phyloP scores from a whole-genome alignment of 2,113 vertebrate species.

The Boulengeromyrus knoepffleri region DNA sequence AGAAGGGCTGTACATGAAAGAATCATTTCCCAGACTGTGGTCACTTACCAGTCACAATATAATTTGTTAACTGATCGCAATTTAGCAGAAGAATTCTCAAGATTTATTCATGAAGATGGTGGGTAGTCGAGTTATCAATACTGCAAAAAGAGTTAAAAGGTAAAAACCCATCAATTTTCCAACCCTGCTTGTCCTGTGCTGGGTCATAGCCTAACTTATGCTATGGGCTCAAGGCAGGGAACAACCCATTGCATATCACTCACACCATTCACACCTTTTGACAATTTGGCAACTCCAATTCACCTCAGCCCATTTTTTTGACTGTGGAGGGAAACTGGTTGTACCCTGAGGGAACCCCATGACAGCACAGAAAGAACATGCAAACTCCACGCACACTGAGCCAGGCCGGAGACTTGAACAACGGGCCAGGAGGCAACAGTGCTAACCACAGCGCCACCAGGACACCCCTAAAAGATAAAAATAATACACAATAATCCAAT shows the following conservation, averaged over 20 bases:
- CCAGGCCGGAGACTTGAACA: background rate
- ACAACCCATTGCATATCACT: background rate
- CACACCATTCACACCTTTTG: background rate
- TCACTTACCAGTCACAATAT: background rate
- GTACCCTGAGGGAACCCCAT: background rate
- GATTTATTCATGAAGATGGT: background rate
- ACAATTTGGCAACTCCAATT: background rate
- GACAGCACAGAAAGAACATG: background rate
- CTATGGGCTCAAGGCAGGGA: background rate
- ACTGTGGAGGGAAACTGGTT: background rate
- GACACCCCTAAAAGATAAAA: background rate
- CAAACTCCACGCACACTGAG: background rate
- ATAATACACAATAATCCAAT: background rate
- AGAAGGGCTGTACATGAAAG: background rate
- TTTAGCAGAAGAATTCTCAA: background rate
- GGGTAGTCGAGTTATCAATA: background rate
- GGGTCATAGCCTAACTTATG: background rate
- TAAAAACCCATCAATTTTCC: background rate
- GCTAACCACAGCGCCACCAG: background rate
- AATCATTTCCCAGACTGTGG: background rate
- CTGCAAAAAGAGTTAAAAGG: background rate
- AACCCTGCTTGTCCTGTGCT: background rate
- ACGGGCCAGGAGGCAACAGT: background rate
- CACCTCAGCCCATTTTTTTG: background rate
- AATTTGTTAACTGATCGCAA: background rate